phyloP scores from a whole-genome alignment of 2,113 vertebrate genomes.

The Zingel zingel region DNA sequence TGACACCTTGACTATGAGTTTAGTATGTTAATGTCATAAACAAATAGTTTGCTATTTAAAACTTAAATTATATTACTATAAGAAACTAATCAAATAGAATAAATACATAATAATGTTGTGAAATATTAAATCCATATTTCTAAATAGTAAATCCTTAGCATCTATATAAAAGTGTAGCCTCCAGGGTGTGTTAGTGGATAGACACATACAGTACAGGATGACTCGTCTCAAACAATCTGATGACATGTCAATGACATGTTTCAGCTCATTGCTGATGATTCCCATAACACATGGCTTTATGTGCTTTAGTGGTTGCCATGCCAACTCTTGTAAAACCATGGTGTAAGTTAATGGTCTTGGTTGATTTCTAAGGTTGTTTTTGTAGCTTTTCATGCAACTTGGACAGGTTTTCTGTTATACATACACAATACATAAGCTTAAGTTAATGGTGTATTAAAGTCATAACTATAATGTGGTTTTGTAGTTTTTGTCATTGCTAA shows the following conservation, averaged over 20 bases:
- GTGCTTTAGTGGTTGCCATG: constrained; percentile 35
- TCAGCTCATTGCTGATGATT: background rate
- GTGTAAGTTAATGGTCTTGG: constrained; percentile 14
- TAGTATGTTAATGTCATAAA: background rate
- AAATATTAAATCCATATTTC: background rate
- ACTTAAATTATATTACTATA: background rate
- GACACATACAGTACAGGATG: background rate
- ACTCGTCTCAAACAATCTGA: background rate
- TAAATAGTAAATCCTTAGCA: background rate
- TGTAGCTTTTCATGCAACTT: background rate
- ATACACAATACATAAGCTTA: background rate
- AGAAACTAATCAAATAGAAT: background rate
- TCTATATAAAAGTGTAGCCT: background rate
- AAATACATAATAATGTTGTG: background rate
- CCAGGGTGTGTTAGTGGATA: background rate
- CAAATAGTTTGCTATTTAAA: background rate
- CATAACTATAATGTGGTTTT: background rate
- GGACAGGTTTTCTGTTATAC: background rate
- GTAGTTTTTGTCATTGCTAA: background rate
- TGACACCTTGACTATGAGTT: background rate
- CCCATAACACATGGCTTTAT: constrained; percentile 7
- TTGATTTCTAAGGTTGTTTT: background rate
- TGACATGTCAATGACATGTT: constrained; percentile 3
- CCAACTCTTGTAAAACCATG: constrained; percentile 11
- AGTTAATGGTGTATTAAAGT: background rate